phyloP scores from a whole-genome alignment of 1,140 invertebrate genomes.

The Drosophila tristis region DNA sequence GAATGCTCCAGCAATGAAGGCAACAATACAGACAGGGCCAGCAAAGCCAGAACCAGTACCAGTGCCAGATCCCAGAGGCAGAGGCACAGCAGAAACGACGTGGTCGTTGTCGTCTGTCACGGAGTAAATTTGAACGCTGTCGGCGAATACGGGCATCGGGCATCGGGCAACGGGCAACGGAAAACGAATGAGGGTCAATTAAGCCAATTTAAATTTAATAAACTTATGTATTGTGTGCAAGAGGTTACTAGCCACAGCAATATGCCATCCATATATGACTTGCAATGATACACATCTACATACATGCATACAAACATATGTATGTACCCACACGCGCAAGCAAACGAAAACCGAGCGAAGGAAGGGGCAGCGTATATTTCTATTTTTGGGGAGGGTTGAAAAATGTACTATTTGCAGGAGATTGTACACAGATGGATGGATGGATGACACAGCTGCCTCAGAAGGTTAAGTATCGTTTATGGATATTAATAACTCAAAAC shows the following conservation, averaged over 20 bases:
- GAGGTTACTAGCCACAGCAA: conserved; percentile 76
- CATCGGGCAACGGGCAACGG: conserved; percentile 58
- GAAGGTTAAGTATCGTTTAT: conserved; percentile 60
- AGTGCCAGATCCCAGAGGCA: conserved; percentile 4
- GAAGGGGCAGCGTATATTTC: conserved; percentile 5
- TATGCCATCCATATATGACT: conserved; percentile 52
- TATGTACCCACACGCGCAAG: background rate
- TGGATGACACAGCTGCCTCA: conserved; percentile 38
- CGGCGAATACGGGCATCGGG: conserved; percentile 55
- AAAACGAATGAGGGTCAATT: conserved; percentile 83
- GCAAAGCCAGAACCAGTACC: background rate
- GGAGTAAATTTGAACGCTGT: conserved; percentile 50
- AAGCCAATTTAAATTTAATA: conserved; percentile 84
- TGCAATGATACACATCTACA: conserved; percentile 66
- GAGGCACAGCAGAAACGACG: conserved; percentile 27
- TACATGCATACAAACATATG: background rate
- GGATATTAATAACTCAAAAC: conserved; percentile 65
- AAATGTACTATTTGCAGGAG: conserved; percentile 41
- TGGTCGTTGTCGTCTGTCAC: conserved; percentile 54
- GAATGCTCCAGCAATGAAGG: conserved; percentile 80
- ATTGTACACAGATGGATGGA: conserved; percentile 20
- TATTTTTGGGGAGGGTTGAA: conserved; percentile 50
- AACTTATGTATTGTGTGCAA: conserved; percentile 83
- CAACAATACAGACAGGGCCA: conserved; percentile 41
- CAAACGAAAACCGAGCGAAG: background rate